Evolutionary conservation across 2,888 invertebrate species (phyloP), one percentile per base, ranked within the genome.

Genomic region (Eristalis tenax): DNA sequence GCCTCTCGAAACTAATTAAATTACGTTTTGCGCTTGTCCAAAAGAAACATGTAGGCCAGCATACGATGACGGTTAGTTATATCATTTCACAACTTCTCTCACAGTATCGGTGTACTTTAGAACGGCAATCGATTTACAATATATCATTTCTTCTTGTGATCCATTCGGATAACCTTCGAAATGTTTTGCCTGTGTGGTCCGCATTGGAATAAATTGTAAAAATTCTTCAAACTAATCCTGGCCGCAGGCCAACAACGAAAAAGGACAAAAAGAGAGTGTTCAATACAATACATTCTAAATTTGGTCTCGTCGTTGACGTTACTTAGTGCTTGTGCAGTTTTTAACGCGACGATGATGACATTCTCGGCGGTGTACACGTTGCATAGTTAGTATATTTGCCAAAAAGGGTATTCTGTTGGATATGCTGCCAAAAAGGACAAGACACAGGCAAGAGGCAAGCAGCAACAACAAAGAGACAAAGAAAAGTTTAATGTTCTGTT

Each of bases 171-270:
- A 79, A 66, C 59, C 65, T 79, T 79, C 66, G 66, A 61, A 8
- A 6, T 18, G n/a, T 50, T 18, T 50, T n/a, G 1, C 50, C n/a
- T 50, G 50, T 50, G 50, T 50, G 50, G 18, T 18, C 50, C 18
- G 50, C 50, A 50, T 50, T 50, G 50, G n/a, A 50, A 50, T 50
- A 50, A 50, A 50, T 61, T 70, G 69, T 70, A 38, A 15, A 32
- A 28, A 61, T 59, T 18, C 28, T 69, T 68, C 2, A 38, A 65
- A 69, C 50, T 50, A 40, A 64, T 28, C 11, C 59, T 85, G 86
- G 86, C 82, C 22, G 4, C 28, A 11, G 57, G 82, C 86, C 86
- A 86, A 82, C 82, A 63, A 63, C 81, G 85, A 76, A 86, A 74
- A 80, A 77, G 64, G 69, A 75, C 68, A 75, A n/a, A 50, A 40